Base-by-base conservation (phyloP, 1,140 invertebrate species). In the Penaeus japonicus region DNA sequence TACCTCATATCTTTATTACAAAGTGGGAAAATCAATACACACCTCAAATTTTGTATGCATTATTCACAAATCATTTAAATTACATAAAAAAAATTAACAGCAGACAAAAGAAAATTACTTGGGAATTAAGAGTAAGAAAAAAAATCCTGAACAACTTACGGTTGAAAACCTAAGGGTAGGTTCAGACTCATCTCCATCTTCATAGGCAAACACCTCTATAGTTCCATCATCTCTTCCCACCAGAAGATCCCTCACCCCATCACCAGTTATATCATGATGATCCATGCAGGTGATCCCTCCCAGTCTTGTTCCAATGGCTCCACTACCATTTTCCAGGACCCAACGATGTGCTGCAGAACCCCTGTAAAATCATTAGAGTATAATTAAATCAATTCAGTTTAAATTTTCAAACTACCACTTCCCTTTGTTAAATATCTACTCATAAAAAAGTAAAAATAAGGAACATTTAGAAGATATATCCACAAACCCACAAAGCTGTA, bases 181-280 rank as follows among this genome's bases (percentile, higher is more conserved):
- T 91, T 93, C 92, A 89, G 94, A 93, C 62, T 94, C 93, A 89
- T 94, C 94, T 47, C 93, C 92, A 92, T 97, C 96, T 91, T 95
- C 94, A 91, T 94, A 93, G 55, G 93, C 92, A 91, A 94, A 95
- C 32, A 95, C 93, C 91, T 95, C 94, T 47, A 95, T 93, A 3
- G 93, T 92, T 5, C 95, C 95, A 92, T 95, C 95, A 90, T 95
- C 95, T 89, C 95, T 92, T 4, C 95, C 95, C 47, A 96, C 91
- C 10, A 96, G 92, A n/a, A 97, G 90, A 91, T 95, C 94, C 89
- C 93, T 92, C 3, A 94, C 93, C 47, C 95, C 95, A 92, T 96
- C 94, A 27, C 94, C 94, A 80, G 94, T 95, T 87, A 96, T 93
- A 91, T 96, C 95, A 92, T 95, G 95, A 91, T 94, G 95, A 90